A percentile compares a stretch with the other conserved stretches of the same genome.
These are phyloP conservation scores for Odontophorus gujanensis DNA, from an alignment of 2,113 vertebrate species.

Conservation along the genomic window DNA sequence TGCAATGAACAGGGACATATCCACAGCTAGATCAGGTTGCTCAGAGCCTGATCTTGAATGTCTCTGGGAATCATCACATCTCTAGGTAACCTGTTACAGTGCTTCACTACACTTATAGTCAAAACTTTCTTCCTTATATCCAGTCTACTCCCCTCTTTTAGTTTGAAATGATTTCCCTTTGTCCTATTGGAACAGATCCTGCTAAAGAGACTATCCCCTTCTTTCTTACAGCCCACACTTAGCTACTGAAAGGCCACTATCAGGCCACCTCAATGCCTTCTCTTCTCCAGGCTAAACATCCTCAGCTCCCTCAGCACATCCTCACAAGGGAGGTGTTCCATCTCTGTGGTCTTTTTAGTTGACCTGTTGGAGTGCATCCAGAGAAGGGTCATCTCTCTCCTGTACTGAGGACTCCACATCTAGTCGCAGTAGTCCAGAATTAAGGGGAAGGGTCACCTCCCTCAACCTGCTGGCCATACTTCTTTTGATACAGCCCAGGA, in stretches of 20 bases:
- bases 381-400: neutral
- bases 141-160: neutral
- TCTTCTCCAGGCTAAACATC: neutral
- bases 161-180: neutral
- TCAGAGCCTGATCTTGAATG: too few species aligned
- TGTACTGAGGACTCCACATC: neutral
- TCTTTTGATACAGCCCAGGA: neutral
- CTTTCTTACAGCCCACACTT: neutral
- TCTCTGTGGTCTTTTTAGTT: neutral
- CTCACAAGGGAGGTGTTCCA: neutral
- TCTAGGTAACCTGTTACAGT: neutral
- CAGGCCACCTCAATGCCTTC: neutral
- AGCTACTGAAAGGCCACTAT: too few species aligned
- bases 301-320: too few species aligned
- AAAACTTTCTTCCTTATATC: neutral
- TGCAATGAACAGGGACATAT: neutral
- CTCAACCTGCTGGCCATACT: neutral
- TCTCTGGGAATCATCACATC: too few species aligned
- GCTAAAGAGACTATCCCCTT: neutral
- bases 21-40: too few species aligned
- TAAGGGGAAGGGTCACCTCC: neutral
- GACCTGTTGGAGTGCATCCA: neutral
- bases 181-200: neutral
- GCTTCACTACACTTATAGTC: neutral
- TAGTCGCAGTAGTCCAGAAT: neutral